These are phyloP conservation scores for Garrulus glandarius DNA, from an alignment of 2,797 vertebrate genomes.

Conservation along the genomic window DNA sequence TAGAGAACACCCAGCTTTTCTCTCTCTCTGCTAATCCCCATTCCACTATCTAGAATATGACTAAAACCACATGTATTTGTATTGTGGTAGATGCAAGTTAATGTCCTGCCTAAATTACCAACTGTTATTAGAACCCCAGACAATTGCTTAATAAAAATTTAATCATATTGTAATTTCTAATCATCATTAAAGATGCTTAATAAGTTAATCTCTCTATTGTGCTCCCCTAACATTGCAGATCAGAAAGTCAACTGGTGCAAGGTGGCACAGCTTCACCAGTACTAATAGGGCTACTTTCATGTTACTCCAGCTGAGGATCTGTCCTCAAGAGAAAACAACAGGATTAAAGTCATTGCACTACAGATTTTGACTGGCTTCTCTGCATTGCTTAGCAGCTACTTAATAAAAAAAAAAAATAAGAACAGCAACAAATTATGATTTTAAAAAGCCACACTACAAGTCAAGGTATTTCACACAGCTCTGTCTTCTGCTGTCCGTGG, in stretches of 20 bases:
- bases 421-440: not conserved
- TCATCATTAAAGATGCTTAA: conserved; percentile 60
- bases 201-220: conserved; percentile 59
- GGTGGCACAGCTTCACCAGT: not conserved
- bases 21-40: not conserved
- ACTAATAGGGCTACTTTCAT: not conserved
- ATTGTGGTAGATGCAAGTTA: conserved; percentile 40
- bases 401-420: not conserved
- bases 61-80: conserved; percentile 37
- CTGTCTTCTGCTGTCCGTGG: not conserved
- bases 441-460: not conserved
- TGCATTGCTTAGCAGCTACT: not conserved
- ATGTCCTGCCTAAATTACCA: conserved; percentile 54
- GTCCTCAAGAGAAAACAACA: not conserved
- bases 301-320: not conserved
- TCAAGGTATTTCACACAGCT: not conserved
- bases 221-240: not conserved
- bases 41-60: not conserved
- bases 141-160: conserved; percentile 69
- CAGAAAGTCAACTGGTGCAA: not conserved
- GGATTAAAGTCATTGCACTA: not conserved
- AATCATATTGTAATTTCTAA: conserved; percentile 67
- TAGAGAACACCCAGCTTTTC: not conserved
- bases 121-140: conserved; percentile 63
- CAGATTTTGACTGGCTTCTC: not conserved